These are phyloP conservation scores for Rhegmatorhina hoffmannsi DNA, from an alignment of 2,113 vertebrate species.

Conservation along the genomic window DNA sequence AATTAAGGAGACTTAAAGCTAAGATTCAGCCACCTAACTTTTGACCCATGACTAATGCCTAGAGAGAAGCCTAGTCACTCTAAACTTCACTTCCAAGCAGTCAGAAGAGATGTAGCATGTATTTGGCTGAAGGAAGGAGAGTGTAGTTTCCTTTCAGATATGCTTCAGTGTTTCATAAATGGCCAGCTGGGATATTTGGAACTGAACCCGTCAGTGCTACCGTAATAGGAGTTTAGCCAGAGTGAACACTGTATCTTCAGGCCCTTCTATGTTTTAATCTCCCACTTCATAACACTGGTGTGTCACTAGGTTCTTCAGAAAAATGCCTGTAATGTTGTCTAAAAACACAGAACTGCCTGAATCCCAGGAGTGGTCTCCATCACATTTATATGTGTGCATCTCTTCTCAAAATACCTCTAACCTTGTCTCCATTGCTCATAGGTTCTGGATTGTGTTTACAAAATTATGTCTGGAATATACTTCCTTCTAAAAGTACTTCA, in stretches of 20 bases:
- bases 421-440: not conserved
- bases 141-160: slow-evolving; percentile 12
- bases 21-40: slow-evolving; percentile 1
- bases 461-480: not conserved
- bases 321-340: not conserved
- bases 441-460: not conserved
- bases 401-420: not conserved
- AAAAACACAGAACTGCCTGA: not conserved
- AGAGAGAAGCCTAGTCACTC: slow-evolving; percentile 1
- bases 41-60: slow-evolving; percentile 24
- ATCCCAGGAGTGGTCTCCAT: not conserved
- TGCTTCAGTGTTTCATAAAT: not conserved
- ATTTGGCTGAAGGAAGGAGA: slow-evolving; percentile 12
- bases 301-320: not conserved
- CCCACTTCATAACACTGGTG: not conserved
- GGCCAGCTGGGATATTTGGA: slow-evolving; percentile 44
- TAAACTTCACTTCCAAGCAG: slow-evolving; percentile 22
- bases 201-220: not conserved
- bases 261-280: not conserved
- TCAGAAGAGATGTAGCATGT: not conserved
- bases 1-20: not conserved
- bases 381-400: not conserved
- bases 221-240: not conserved
- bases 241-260: not conserved
- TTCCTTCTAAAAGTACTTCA: not conserved